Conservation (phyloP, 2,113 vertebrate genomes). For the Nesogale talazaci region DNA sequence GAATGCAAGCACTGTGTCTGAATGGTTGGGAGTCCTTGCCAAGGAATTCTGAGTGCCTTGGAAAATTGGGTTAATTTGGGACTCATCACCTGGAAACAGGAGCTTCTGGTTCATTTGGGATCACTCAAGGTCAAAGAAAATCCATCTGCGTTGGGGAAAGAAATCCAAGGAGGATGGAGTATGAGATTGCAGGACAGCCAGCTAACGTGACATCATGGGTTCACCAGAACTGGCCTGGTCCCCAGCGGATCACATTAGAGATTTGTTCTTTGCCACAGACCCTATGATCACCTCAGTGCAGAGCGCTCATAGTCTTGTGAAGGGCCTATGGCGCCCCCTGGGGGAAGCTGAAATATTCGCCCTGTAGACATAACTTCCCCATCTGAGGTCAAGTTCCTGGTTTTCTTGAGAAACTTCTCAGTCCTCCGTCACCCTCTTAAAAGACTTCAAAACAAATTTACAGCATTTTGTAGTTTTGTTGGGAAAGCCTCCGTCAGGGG, state of each 20-base stretch:
- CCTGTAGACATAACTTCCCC: not conserved
- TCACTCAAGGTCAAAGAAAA: conserved; percentile 26
- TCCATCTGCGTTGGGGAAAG: conserved; percentile 40
- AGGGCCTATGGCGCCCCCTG: conserved; percentile 80
- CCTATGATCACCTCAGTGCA: conserved; percentile 31
- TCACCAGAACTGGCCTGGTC: conserved; percentile 29
- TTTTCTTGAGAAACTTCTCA: conserved; percentile 27
- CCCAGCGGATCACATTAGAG: not conserved
- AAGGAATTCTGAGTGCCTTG: conserved; percentile 42
- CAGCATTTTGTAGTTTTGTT: conserved; percentile 30
- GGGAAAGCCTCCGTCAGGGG: conserved; percentile 34
- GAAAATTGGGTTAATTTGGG: conserved; percentile 50
- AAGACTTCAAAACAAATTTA: conserved; percentile 50
- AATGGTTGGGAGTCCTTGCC: conserved; percentile 19
- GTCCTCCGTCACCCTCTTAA: not conserved
- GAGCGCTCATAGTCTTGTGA: conserved; percentile 59
- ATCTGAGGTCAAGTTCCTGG: conserved; percentile 49
- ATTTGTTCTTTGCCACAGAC: conserved; percentile 45
- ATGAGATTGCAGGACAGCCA: conserved; percentile 18
- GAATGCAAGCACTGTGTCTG: not conserved
- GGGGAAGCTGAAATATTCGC: conserved; percentile 65
- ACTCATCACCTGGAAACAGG: conserved; percentile 21
- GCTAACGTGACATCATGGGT: not conserved
- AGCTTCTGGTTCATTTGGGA: conserved; percentile 28
- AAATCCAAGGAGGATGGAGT: conserved; percentile 7